Evolutionary conservation across 2,113 vertebrate species (phyloP).

Genomic region (Entosphenus tridentatus): DNA sequence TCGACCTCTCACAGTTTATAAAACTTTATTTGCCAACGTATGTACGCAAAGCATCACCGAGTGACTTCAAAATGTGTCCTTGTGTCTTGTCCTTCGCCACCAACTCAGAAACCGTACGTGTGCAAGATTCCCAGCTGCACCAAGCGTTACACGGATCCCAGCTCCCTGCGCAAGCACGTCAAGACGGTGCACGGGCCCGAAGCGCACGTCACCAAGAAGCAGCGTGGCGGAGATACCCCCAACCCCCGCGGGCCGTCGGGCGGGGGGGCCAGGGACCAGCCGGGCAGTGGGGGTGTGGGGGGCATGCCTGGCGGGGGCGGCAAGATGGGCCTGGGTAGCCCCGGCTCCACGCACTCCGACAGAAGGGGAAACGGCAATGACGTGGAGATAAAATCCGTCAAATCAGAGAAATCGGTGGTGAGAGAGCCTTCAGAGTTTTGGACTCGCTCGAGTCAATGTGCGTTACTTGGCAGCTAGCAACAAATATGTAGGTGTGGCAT

Average conservation of each 20-base stretch:
- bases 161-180: constrained; percentile 88
- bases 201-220: constrained; percentile 87
- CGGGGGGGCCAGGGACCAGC: constrained; percentile 40
- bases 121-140: constrained; percentile 92
- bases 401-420: constrained; percentile 2
- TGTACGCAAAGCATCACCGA: no score
- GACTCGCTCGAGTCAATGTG: no score
- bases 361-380: neutral
- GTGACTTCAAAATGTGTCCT: neutral
- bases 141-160: constrained; percentile 89
- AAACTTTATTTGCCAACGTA: no score
- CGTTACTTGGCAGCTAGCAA: no score
- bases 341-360: neutral
- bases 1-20: no score
- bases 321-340: constrained; percentile 3
- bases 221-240: constrained; percentile 44
- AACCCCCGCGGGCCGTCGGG: constrained; percentile 38
- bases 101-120: constrained; percentile 75
- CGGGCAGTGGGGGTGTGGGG: constrained; percentile 23
- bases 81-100: neutral
- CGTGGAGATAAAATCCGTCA: constrained; percentile 2
- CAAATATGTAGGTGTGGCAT: no score
- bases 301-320: constrained; percentile 14
- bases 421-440: neutral
- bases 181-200: constrained; percentile 89